Percentiles rank a stretch among this genome's conserved stretches.
phyloP scores from a whole-genome alignment of 2,888 invertebrate species.

The Ceratothoa steindachneri region DNA sequence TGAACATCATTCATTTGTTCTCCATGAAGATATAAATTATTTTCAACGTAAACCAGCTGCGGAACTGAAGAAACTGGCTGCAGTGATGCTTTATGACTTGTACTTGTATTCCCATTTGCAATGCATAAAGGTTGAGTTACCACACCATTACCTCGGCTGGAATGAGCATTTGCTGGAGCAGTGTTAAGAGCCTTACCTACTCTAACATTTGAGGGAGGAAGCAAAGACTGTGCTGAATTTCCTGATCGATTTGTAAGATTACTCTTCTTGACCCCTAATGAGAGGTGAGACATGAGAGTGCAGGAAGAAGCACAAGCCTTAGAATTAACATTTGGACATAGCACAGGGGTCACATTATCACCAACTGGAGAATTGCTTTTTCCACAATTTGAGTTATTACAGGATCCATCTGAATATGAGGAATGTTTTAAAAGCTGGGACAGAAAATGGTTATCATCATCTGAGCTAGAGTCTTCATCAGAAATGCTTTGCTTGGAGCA shows the following conservation, averaged over 20 bases:
- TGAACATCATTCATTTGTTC: neutral
- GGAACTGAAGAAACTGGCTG: neutral
- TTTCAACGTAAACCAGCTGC: neutral
- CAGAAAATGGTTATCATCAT: neutral
- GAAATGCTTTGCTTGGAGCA: neutral
- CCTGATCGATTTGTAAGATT: neutral
- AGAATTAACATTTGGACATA: neutral
- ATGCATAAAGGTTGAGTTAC: neutral
- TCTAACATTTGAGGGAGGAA: neutral
- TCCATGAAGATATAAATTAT: neutral
- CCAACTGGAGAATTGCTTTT: neutral
- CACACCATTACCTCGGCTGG: neutral
- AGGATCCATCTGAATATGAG: neutral
- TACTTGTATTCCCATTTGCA: neutral
- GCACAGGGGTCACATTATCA: neutral
- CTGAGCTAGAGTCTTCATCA: neutral
- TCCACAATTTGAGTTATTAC: neutral
- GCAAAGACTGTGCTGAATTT: neutral
- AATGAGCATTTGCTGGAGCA: neutral
- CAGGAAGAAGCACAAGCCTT: neutral
- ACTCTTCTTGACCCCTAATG: neutral
- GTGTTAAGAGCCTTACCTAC: neutral
- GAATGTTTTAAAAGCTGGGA: neutral
- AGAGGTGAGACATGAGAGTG: too few species aligned
- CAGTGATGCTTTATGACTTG: neutral